Percentiles rank a stretch among this genome's conserved stretches.
Evolutionary conservation across 1,140 invertebrate species (phyloP).

Genomic region (Rhagoletis pomonella): DNA sequence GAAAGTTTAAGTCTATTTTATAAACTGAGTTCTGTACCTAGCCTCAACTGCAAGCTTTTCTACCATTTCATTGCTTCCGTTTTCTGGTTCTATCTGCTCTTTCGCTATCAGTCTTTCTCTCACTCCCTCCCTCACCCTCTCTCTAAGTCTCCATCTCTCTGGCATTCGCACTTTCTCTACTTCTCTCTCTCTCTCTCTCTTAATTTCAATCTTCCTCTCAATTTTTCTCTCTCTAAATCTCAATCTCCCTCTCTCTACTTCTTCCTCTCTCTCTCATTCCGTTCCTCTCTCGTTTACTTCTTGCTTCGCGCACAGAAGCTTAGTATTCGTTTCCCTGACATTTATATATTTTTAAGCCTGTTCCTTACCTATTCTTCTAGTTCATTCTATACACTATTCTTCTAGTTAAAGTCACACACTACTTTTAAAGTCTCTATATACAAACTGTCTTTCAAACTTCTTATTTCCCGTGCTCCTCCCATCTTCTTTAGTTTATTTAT

Average conservation of each 20-base stretch:
- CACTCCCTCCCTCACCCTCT: too few species aligned
- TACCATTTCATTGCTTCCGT: not conserved
- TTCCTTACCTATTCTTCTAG: not conserved
- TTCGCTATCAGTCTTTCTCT: too few species aligned
- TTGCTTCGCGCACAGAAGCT: too few species aligned
- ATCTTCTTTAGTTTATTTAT: not conserved
- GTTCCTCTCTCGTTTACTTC: too few species aligned
- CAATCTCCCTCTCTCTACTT: too few species aligned
- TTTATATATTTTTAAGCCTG: not conserved
- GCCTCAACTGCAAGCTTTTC: not conserved
- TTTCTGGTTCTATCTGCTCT: too few species aligned
- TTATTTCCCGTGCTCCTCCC: not conserved
- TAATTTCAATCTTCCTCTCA: not conserved
- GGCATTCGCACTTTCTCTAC: too few species aligned
- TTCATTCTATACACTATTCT: not conserved
- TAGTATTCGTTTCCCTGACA: too few species aligned
- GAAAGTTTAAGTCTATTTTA: not conserved
- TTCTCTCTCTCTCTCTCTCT: conserved; percentile 1
- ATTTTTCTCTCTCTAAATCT: too few species aligned
- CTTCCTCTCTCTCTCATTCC: too few species aligned
- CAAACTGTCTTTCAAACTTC: not conserved
- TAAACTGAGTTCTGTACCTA: not conserved
- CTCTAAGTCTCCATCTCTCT: too few species aligned
- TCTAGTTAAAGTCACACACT: not conserved
- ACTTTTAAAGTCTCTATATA: not conserved